phyloP scores from a whole-genome alignment of 1,140 invertebrate genomes.

The Homarus americanus region DNA sequence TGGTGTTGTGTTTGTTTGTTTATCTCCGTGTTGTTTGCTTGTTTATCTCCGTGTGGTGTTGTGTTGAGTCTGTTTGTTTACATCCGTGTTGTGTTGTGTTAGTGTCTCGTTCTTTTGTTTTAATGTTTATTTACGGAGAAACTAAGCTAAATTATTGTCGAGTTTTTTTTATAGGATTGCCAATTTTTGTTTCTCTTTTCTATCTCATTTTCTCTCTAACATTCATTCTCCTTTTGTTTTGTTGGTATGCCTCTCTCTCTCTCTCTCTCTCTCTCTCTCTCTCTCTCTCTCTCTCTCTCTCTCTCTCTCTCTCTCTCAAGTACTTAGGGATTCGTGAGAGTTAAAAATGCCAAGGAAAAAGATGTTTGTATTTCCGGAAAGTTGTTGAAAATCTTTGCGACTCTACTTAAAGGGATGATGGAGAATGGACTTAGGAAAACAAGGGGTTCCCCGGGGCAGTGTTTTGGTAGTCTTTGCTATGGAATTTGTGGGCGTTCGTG shows the following conservation, averaged over 20 bases:
- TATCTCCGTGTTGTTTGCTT: too few relatives aligned
- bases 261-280: neutral
- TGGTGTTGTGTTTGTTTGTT: too few relatives aligned
- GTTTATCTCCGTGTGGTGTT: too few relatives aligned
- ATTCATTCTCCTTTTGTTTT: neutral
- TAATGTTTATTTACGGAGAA: too few relatives aligned
- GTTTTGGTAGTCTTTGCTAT: neutral
- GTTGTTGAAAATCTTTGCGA: constrained; percentile 16
- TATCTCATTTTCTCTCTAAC: neutral
- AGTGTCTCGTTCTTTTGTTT: too few relatives aligned
- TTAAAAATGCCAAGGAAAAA: neutral
- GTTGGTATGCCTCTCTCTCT: neutral
- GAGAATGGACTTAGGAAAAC: constrained; percentile 13
- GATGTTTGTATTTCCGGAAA: constrained; percentile 6
- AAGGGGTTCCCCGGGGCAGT: constrained; percentile 6
- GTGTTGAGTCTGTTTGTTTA: too few relatives aligned
- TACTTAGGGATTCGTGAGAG: neutral
- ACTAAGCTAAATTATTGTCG: too few relatives aligned
- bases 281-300: neutral
- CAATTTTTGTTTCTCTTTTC: neutral
- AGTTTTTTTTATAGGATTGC: neutral
- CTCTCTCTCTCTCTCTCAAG: neutral
- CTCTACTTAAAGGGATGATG: constrained; percentile 9
- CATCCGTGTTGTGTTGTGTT: too few relatives aligned
- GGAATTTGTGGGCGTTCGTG: neutral